Conservation (phyloP, 2,113 vertebrate species). For the Castor canadensis region DNA sequence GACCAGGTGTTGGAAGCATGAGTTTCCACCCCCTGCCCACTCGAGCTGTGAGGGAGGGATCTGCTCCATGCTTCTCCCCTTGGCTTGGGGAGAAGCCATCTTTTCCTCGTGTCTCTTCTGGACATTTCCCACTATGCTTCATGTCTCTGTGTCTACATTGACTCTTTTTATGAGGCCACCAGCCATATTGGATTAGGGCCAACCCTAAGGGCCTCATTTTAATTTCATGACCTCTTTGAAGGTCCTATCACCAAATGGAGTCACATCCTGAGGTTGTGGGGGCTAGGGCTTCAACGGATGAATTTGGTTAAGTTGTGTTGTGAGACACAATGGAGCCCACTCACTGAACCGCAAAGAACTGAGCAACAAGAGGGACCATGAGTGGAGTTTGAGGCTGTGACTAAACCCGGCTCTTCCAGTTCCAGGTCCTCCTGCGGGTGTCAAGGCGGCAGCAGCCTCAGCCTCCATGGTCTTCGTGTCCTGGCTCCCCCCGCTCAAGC, state of each 20-base stretch:
- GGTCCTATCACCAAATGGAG: background rate
- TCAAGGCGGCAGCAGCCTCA: constrained; percentile 95
- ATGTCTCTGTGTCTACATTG: background rate
- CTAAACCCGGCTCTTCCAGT: constrained; percentile 82
- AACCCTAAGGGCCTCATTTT: accelerated
- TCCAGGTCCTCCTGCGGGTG: constrained; percentile 96
- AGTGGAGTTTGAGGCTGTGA: too few species aligned
- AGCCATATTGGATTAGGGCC: background rate
- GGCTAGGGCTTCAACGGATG: accelerated
- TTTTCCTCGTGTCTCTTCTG: background rate
- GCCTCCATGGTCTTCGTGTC: constrained; percentile 96
- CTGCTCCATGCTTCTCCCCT: too few species aligned
- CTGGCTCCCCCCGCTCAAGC: constrained; percentile 96
- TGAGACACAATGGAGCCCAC: background rate
- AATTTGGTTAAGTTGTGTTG: background rate
- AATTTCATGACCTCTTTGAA: accelerated
- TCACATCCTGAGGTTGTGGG: accelerated
- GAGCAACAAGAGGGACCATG: accelerated
- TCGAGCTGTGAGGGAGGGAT: too few species aligned
- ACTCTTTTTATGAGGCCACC: background rate
- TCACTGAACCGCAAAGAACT: accelerated
- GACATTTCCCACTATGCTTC: accelerated
- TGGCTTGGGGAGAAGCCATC: background rate
- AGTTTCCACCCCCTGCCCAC: too few species aligned
- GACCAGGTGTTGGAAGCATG: too few species aligned